Conservation (phyloP, 2,113 vertebrate species). For the Notothenia rossii region DNA sequence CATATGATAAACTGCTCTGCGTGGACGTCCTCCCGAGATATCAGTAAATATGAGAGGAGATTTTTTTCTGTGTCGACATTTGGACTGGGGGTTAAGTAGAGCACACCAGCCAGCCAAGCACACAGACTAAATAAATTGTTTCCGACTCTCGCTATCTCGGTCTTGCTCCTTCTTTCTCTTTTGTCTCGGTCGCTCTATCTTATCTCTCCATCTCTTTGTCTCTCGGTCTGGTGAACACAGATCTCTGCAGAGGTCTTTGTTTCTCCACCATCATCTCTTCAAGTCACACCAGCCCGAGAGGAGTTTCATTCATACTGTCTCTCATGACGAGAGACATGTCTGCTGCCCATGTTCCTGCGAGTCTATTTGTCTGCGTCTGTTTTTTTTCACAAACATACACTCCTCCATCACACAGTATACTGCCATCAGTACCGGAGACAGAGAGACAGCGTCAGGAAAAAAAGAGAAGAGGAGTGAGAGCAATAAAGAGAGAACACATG, state of each 20-base stretch:
- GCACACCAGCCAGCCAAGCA: constrained; percentile 64
- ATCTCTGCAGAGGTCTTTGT: constrained; percentile 61
- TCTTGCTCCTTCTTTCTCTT: constrained; percentile 36
- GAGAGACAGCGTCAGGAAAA: constrained; percentile 29
- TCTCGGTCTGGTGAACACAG: constrained; percentile 55
- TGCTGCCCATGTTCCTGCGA: constrained; percentile 31
- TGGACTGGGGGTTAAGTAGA: constrained; percentile 65
- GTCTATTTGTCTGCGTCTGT: constrained; percentile 34
- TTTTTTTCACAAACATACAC: constrained; percentile 20
- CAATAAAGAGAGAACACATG: constrained; percentile 58
- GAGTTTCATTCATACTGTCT: constrained; percentile 56
- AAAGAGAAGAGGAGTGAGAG: constrained; percentile 41
- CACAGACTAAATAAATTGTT: constrained; percentile 70
- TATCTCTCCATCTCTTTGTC: constrained; percentile 65
- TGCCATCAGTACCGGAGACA: constrained; percentile 24
- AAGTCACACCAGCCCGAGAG: constrained; percentile 21
- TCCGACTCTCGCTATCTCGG: constrained; percentile 47
- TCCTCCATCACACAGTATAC: constrained; percentile 13
- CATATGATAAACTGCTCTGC: background rate
- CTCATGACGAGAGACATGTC: constrained; percentile 35
- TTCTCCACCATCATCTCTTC: constrained; percentile 46
- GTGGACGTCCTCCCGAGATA: constrained; percentile 6
- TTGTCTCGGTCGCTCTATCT: constrained; percentile 47
- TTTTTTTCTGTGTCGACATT: constrained; percentile 40
- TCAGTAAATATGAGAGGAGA: constrained; percentile 29